Evolutionary conservation across 1,140 invertebrate genomes (phyloP), one percentile per base, ranked within the genome.

Genomic region (Drosophila athabasca): DNA sequence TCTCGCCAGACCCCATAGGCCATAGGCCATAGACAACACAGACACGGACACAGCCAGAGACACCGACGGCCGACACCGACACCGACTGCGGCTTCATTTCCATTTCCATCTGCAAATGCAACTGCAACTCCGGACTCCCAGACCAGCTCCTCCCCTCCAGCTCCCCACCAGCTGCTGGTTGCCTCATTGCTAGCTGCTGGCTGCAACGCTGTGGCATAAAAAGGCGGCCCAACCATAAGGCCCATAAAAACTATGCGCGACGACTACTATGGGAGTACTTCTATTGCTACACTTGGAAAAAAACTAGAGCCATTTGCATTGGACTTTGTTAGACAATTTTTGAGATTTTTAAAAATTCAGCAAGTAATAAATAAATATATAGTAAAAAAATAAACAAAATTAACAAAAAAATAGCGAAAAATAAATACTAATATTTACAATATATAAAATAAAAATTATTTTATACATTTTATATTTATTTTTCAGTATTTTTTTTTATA

Each of bases 181-280:
- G 54, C 60, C 60, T 6, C 54, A 45, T 31, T 62, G 61, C 61
- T 19, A 24, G 19, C 9, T 24, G 9, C 8, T 5, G 24, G 8
- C 50, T 17, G 51, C 51, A 35, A 26, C 39, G 19, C 53, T 26
- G 59, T 57, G 58, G 50, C 49, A 72, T 84, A 66, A 76, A 77
- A 82, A 79, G 35, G 35, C 79, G 62, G 64, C 81, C 73, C 64
- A 65, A 19, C 76, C 67, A 67, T 61, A 39, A 39, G 35, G 73
- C 76, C 73, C 81, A 85, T 85, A 84, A 84, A 84, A 85, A 85
- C 81, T 74, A 80, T 81, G 66, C 76, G 60, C 24, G 17, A 19
- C 62, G 48, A 60, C 48, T 65, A 41, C 61, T 58, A 59, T 13
- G 35, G 11, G 35, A 39, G 35, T 39, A 39, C 3, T 13, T 39